Percentiles rank a stretch among this genome's conserved stretches.
These are phyloP conservation scores for Tenthredo amoena DNA, from an alignment of 2,888 invertebrate genomes.

Conservation along the genomic window DNA sequence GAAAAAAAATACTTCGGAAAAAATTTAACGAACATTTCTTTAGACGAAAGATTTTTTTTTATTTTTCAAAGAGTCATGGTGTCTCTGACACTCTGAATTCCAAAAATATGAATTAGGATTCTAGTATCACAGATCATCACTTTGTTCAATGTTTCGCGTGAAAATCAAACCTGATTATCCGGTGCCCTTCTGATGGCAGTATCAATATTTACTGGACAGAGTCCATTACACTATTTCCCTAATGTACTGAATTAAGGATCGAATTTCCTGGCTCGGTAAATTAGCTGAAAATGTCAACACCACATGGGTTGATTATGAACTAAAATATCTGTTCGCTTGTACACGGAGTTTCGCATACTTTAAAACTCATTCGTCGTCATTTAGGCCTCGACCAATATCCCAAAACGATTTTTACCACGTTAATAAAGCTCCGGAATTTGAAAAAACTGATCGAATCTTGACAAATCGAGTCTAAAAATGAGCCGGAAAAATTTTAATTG, in stretches of 20 bases:
- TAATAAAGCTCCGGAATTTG: background rate
- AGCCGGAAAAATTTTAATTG: background rate
- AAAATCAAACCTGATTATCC: slow-evolving; percentile 6
- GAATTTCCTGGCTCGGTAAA: slow-evolving; percentile 15
- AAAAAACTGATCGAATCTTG: too few species aligned
- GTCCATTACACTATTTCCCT: slow-evolving; percentile 14
- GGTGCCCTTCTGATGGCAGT: background rate
- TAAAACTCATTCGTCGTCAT: background rate
- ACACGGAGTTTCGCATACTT: too few species aligned
- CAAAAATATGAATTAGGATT: background rate
- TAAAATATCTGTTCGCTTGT: background rate
- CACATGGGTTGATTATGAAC: background rate
- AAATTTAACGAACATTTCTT: slow-evolving; percentile 69
- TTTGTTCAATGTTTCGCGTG: background rate
- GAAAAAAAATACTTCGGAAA: slow-evolving; percentile 61
- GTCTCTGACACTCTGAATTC: background rate
- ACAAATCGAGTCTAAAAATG: too few species aligned
- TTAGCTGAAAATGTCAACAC: slow-evolving; percentile 24
- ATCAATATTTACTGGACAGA: slow-evolving; percentile 41
- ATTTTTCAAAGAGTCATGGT: slow-evolving; percentile 46
- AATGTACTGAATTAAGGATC: slow-evolving; percentile 38
- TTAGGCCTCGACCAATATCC: background rate
- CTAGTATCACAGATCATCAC: background rate
- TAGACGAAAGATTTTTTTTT: slow-evolving; percentile 50
- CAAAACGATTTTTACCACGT: background rate